Conservation (phyloP, 2,113 vertebrate species). For the Tachysurus vachellii region DNA sequence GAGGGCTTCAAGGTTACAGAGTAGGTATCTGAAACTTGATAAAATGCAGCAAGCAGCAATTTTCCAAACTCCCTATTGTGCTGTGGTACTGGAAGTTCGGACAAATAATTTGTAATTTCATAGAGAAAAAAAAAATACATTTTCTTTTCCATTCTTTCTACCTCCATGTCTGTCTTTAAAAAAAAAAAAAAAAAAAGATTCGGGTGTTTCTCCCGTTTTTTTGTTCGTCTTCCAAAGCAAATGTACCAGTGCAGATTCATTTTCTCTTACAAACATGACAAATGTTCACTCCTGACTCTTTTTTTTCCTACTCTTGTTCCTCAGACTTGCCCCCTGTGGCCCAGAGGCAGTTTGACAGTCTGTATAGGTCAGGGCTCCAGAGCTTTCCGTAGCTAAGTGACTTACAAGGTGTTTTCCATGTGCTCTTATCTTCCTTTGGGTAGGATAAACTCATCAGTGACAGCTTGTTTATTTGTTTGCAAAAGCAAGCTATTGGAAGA, state of each 20-base stretch:
- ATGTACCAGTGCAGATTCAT: neutral
- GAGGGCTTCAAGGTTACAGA: conserved; percentile 18
- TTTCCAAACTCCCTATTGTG: conserved; percentile 5
- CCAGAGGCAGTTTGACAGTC: conserved; percentile 51
- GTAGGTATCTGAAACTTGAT: conserved; percentile 40
- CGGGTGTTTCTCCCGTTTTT: neutral
- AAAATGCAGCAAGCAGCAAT: conserved; percentile 49
- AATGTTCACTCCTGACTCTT: conserved; percentile 1
- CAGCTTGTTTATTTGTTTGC: conserved; percentile 33
- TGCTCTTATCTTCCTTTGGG: conserved; percentile 36
- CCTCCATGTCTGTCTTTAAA: neutral
- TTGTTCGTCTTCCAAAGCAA: neutral
- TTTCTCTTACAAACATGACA: neutral
- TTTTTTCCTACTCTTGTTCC: conserved; percentile 42
- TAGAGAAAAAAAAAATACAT: conserved; percentile 4
- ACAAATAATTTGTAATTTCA: conserved; percentile 20
- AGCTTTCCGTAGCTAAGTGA: conserved; percentile 36
- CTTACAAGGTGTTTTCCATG: conserved; percentile 28
- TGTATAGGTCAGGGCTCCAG: conserved; percentile 46
- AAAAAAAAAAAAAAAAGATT: neutral
- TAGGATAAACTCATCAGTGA: conserved; percentile 19
- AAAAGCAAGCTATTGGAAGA: neutral
- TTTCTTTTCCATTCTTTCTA: neutral
- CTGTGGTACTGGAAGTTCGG: no score
- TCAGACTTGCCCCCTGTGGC: conserved; percentile 43